Evolutionary conservation across 2,888 invertebrate species (phyloP).

Genomic region (Tupiocoris notatus): DNA sequence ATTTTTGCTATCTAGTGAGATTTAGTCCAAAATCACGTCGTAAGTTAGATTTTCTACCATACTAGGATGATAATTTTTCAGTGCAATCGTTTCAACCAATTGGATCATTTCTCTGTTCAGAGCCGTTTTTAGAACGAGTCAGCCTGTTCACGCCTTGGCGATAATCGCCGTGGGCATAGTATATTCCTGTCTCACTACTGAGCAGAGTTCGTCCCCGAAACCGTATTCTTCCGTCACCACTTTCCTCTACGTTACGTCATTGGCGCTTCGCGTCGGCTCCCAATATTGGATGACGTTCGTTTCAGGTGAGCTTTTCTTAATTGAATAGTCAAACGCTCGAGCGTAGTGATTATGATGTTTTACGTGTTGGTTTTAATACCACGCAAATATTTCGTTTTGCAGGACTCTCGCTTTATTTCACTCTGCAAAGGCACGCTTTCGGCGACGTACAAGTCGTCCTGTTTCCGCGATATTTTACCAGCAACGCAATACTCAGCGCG

Average conservation of each 20-base stretch:
- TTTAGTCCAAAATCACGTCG: too few relatives aligned
- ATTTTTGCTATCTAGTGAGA: too few relatives aligned
- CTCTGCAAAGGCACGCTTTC: conserved; percentile 80
- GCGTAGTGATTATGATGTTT: too few relatives aligned
- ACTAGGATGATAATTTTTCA: too few relatives aligned
- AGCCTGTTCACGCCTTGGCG: conserved; percentile 76
- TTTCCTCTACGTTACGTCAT: conserved; percentile 72
- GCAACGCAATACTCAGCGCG: conserved; percentile 73
- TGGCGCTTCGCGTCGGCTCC: conserved; percentile 79
- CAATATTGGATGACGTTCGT: conserved; percentile 94
- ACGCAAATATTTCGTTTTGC: conserved; percentile 50
- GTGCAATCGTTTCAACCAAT: too few relatives aligned
- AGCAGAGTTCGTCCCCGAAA: conserved; percentile 48
- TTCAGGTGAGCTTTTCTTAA: conserved; percentile 62
- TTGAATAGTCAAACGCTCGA: too few relatives aligned
- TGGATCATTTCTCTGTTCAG: conserved; percentile 60
- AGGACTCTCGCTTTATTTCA: conserved; percentile 84
- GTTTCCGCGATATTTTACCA: conserved; percentile 82
- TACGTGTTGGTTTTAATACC: too few relatives aligned
- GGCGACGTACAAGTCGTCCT: conserved; percentile 82
- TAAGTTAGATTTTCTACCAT: too few relatives aligned
- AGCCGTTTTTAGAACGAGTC: conserved; percentile 68
- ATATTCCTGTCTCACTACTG: conserved; percentile 57
- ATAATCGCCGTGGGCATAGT: conserved; percentile 62
- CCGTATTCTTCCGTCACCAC: conserved; percentile 55